Base-by-base conservation (phyloP, 1,140 invertebrate species). In the Tenebrio molitor region DNA sequence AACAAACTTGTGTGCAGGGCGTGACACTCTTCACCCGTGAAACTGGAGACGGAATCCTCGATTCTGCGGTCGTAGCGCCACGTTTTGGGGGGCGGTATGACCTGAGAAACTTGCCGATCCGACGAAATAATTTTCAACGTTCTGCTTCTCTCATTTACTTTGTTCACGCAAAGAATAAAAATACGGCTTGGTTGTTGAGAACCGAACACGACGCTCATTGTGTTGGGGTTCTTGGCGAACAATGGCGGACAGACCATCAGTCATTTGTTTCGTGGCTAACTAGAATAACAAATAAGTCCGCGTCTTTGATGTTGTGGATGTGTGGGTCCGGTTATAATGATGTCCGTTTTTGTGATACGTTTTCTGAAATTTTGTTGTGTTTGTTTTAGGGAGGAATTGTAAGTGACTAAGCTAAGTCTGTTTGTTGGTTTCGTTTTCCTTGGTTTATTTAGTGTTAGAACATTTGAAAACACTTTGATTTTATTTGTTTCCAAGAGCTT, bases 341-440 rank as follows among this genome's bases (percentile, higher is more conserved):
- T 19, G 12, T 50, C 19, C 3, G 23, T 29, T 29, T 53, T 58
- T 58, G 21, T 29, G 29, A n/a, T n/a, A n/a, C 10, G 44, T 0
- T 50, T 10, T 50, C 50, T 58, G 21, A 58, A 58, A 58, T 58
- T 21, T 21, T 58, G 44, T 50, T 50, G 23, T 58, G 50, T 58
- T 34, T 58, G 50, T 58, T 58, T 58, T 58, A 58, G 50, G 50
- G 50, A 58, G 50, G 21, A 58, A 12, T 34, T n/a, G 50, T 58
- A 29, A 58, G 50, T 58, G 50, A 29, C 50, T 25, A 58, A 23
- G 50, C 50, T 58, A 58, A 58, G 50, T 58, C 50, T 25, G 21
- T 58, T 25, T 25, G 23, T 58, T 58, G 50, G 8, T 25, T 58
- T 29, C n/a, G n/a, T n/a, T n/a, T n/a, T n/a, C n/a, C n/a, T n/a